These are phyloP conservation scores for Megalops cyprinoides DNA, from an alignment of 2,797 vertebrate genomes.

Conservation along the genomic window DNA sequence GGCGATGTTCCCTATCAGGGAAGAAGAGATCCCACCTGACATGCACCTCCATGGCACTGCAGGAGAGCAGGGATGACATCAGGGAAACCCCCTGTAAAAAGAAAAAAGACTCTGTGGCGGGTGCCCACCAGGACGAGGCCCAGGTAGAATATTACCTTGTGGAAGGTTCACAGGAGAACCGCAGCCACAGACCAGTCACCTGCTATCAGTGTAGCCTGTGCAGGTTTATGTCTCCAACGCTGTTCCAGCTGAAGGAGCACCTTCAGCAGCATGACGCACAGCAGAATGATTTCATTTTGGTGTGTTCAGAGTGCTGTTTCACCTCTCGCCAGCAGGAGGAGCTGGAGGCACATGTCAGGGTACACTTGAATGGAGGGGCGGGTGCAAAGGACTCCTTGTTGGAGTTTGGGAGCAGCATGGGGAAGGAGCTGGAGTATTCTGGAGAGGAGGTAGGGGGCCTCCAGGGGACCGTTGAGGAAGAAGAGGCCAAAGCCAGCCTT, in stretches of 20 bases:
- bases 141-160: conserved; percentile 54
- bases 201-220: conserved; percentile 96
- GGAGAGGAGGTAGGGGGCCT: conserved; percentile 48
- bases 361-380: conserved; percentile 70
- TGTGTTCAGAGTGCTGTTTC: conserved; percentile 83
- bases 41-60: conserved; percentile 44
- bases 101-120: conserved; percentile 51
- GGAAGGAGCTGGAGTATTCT: conserved; percentile 41
- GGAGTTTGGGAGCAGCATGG: conserved; percentile 32
- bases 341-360: conserved; percentile 86
- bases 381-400: conserved; percentile 48
- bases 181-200: conserved; percentile 74
- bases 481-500: conserved; percentile 25
- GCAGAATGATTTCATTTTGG: conserved; percentile 76
- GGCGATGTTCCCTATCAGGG: conserved; percentile 77
- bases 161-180: conserved; percentile 46
- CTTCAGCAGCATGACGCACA: conserved; percentile 85
- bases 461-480: conserved; percentile 43
- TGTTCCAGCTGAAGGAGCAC: conserved; percentile 84
- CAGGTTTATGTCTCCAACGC: conserved; percentile 83
- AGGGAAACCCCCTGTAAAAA: conserved; percentile 70
- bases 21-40: conserved; percentile 79
- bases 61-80: conserved; percentile 55
- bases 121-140: conserved; percentile 34
- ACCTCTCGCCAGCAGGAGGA: conserved; percentile 86